Evolutionary conservation across 2,888 invertebrate species (phyloP).

Genomic region (Chrysina gloriosa): DNA sequence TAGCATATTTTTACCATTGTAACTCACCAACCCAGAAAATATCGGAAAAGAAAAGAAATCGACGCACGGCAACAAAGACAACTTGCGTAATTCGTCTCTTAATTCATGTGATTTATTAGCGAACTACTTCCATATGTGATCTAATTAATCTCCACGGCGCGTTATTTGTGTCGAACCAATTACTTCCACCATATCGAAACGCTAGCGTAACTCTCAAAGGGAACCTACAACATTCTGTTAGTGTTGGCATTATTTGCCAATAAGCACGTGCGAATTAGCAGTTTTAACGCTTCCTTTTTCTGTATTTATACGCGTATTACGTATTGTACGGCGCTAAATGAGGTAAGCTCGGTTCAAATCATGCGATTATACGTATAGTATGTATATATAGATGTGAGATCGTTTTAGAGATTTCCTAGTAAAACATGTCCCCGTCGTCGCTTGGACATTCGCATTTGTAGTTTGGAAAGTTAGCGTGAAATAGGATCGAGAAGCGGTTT

Average conservation of each 20-base stretch:
- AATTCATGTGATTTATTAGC: constrained; percentile 1
- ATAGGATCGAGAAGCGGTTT: too few species aligned
- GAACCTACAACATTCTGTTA: background rate
- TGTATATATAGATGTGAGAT: too few species aligned
- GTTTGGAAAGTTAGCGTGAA: too few species aligned
- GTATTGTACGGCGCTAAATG: too few species aligned
- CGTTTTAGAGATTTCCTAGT: too few species aligned
- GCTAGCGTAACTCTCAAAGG: background rate
- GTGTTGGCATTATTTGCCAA: background rate
- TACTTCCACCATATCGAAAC: constrained; percentile 19
- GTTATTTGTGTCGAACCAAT: constrained; percentile 26
- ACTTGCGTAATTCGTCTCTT: background rate
- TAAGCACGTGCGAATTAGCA: background rate
- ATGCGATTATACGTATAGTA: too few species aligned
- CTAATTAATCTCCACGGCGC: constrained; percentile 3
- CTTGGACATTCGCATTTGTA: too few species aligned
- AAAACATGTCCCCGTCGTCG: too few species aligned
- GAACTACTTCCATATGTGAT: background rate
- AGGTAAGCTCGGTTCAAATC: too few species aligned
- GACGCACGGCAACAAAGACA: background rate
- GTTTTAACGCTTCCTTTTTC: background rate
- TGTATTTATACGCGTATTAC: too few species aligned
- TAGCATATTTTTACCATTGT: background rate
- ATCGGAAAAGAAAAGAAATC: background rate
- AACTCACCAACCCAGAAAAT: background rate